Conservation (phyloP, 2,113 vertebrate genomes). For the Dinomys branickii region DNA sequence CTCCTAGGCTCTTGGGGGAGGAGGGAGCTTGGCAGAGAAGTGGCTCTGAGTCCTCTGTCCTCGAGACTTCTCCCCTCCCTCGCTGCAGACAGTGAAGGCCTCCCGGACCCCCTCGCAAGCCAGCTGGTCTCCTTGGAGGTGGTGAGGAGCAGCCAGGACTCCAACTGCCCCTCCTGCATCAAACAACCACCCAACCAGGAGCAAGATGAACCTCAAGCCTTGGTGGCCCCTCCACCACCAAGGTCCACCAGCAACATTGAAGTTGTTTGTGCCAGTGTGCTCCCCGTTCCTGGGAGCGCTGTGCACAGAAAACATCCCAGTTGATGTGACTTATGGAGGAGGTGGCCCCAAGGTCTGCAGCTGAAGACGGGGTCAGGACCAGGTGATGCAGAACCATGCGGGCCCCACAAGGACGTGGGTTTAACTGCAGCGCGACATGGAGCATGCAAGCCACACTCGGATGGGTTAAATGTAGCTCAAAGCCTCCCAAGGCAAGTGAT, state of each 20-base stretch:
- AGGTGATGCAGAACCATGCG: neutral
- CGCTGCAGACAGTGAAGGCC: neutral
- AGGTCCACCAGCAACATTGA: conserved; percentile 71
- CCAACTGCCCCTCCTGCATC: neutral
- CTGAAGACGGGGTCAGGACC: neutral
- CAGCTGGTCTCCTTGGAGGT: neutral
- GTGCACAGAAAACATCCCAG: neutral
- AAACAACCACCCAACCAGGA: neutral
- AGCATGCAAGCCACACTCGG: neutral
- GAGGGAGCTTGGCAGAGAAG: accelerated
- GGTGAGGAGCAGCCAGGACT: neutral
- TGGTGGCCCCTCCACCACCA: conserved; percentile 57
- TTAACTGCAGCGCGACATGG: neutral
- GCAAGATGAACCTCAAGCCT: neutral
- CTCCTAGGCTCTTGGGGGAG: neutral
- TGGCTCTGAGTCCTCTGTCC: too few relatives aligned
- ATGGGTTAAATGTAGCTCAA: neutral
- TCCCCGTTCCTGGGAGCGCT: neutral
- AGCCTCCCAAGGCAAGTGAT: neutral
- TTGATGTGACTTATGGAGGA: neutral
- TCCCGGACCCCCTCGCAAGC: neutral
- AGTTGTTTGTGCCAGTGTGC: conserved; percentile 59
- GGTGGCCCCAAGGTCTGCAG: neutral
- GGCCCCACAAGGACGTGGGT: neutral
- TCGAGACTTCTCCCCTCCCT: neutral